Evolutionary conservation across 2,113 vertebrate species (phyloP), one percentile per base, ranked within the genome.

Genomic region (Brienomyrus brachyistius): DNA sequence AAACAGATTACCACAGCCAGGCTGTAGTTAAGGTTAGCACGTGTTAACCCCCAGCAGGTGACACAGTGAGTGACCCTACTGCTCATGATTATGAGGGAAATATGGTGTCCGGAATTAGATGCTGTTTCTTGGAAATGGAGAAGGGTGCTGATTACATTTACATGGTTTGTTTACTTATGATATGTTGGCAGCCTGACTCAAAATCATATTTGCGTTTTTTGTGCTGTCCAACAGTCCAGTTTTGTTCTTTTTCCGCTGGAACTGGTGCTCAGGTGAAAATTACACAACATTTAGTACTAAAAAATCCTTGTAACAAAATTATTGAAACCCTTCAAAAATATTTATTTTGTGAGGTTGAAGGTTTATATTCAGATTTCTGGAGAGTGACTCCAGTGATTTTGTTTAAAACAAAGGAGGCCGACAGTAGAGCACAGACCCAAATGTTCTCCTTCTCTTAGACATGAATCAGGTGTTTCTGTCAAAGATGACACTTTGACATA

Each of bases 11-110:
- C 80, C 80, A 50, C 74, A 80, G 70, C 66, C 35, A 89, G 48
- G 48, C 54, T 86, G 43, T 86, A 62, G 47, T 89, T 89, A 59
- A 62, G 51, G 52, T 62, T 86, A 89, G 86, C 31, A 66, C 40
- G 51, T 51, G 15, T 83, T 51, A 52, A 59, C 82, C 31, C 82
- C 9, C 10, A 27, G 77, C 50, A 9, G 48, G 19, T 86, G 83
- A 56, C 13, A 45, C 17, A 40, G 50, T 52, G 54, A 86, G 50
- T 51, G 50, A 54, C 23, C 45, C 85, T 35, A 43, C 85, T 87
- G 50, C 48, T 51, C 27, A 0, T 45, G n/a, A 51, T 47, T n/a
- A 86, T 27, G 23, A 48, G 85, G 50, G 17, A 51, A 51, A 52
- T 86, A 86, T 54, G 10, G 45, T n/a, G 51, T 27, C 48, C 3